These are phyloP conservation scores for Cheilosia vulpina DNA, from an alignment of 2,888 invertebrate genomes.

Conservation along the genomic window DNA sequence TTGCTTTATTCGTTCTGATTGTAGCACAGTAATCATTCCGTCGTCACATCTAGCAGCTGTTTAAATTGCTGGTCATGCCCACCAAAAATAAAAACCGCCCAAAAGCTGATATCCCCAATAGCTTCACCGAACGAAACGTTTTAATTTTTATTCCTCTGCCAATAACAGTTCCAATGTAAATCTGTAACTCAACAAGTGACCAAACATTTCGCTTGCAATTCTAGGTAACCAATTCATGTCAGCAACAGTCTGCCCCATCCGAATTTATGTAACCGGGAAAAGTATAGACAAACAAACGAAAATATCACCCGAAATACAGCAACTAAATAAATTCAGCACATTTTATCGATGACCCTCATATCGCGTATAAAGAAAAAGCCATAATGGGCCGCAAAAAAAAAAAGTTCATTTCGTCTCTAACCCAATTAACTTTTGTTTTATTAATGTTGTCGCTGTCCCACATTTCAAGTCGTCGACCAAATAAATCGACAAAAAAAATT, in stretches of 20 bases:
- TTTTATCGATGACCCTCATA: conserved; percentile 69
- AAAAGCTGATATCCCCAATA: too few relatives aligned
- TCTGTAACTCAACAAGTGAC: background rate
- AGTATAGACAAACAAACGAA: conserved; percentile 5
- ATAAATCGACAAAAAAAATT: background rate
- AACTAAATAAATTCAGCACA: conserved; percentile 63
- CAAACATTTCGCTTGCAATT: conserved; percentile 10
- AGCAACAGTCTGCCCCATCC: conserved; percentile 31
- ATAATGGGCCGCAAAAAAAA: conserved; percentile 50
- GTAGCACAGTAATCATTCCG: too few relatives aligned
- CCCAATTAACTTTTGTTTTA: conserved; percentile 67
- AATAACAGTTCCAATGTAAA: background rate
- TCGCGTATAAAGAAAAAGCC: conserved; percentile 20
- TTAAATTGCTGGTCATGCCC: too few relatives aligned
- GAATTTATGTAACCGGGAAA: conserved; percentile 66
- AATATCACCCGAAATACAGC: conserved; percentile 30
- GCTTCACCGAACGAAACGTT: too few relatives aligned
- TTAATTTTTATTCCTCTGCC: too few relatives aligned
- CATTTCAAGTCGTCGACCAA: conserved; percentile 41
- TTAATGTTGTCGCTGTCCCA: conserved; percentile 55
- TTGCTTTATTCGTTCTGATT: too few relatives aligned
- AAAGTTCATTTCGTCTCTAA: conserved; percentile 66
- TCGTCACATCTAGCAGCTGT: too few relatives aligned
- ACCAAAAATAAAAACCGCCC: too few relatives aligned
- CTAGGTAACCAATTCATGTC: conserved; percentile 67